Evolutionary conservation across 1,140 invertebrate species (phyloP).

Genomic region (Belonocnema kinseyi): DNA sequence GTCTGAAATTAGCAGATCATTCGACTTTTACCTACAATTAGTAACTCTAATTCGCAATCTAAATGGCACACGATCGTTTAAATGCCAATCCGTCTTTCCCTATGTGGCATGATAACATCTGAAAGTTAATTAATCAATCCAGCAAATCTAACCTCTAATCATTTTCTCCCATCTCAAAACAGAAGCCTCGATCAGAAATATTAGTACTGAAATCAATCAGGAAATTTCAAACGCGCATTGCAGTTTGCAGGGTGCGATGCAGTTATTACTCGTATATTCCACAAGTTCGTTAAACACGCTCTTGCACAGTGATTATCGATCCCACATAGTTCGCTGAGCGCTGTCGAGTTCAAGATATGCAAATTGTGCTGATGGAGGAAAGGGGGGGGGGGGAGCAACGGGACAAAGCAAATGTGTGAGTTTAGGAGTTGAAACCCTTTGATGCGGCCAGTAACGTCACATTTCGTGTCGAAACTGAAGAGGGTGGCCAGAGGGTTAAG

Average conservation of each 20-base stretch:
- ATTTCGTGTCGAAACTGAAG: constrained; percentile 7
- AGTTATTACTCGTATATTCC: constrained; percentile 6
- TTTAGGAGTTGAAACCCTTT: constrained; percentile 23
- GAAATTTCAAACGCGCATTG: neutral
- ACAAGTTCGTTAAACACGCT: constrained; percentile 27
- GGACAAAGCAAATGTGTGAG: constrained; percentile 9
- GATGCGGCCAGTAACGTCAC: constrained; percentile 23
- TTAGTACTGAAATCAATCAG: constrained; percentile 10
- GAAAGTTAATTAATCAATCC: constrained; percentile 27
- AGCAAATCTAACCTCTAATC: constrained; percentile 10
- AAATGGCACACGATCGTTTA: constrained; percentile 23
- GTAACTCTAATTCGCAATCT: constrained; percentile 25
- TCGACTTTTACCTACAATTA: constrained; percentile 11
- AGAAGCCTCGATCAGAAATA: constrained; percentile 2
- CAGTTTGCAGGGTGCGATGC: neutral
- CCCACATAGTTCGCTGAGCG: constrained; percentile 17
- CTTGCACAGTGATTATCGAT: constrained; percentile 28
- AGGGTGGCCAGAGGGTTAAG: neutral
- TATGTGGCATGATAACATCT: constrained; percentile 20
- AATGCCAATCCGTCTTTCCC: constrained; percentile 22
- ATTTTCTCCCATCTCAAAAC: constrained; percentile 18
- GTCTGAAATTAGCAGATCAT: constrained; percentile 1
- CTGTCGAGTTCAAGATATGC: constrained; percentile 31
- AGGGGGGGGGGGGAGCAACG: neutral
- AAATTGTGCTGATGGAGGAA: neutral